Conservation (phyloP, 2,888 invertebrate species). For the Amphipoea lucens region DNA sequence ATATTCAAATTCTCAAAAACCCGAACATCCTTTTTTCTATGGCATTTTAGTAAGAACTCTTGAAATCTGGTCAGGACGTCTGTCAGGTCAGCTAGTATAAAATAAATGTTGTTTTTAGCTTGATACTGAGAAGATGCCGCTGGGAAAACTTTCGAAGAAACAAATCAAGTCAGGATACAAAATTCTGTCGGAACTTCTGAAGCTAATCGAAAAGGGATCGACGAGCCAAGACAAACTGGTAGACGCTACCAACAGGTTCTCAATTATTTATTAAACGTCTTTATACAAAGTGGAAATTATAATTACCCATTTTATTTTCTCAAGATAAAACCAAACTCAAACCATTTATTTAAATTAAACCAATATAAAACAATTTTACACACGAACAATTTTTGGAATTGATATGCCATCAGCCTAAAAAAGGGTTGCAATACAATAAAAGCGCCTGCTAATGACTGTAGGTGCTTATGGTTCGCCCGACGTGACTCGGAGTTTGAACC, state of each 20-base stretch:
- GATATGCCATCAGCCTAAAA: neutral
- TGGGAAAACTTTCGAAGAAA: constrained; percentile 97
- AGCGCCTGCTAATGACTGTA: neutral
- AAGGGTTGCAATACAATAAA: neutral
- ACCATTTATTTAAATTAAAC: too few species aligned
- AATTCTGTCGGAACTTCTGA: constrained; percentile 93
- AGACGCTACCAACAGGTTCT: constrained; percentile 95
- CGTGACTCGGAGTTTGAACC: neutral
- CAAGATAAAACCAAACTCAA: neutral
- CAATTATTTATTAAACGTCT: constrained; percentile 5
- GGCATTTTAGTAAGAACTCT: neutral
- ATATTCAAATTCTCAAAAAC: neutral
- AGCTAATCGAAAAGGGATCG: constrained; percentile 88
- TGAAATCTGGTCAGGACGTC: neutral
- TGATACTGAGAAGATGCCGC: constrained; percentile 99
- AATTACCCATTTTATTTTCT: neutral
- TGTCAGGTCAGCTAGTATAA: neutral
- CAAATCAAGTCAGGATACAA: constrained; percentile 96
- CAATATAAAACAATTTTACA: too few species aligned
- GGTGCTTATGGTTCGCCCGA: neutral
- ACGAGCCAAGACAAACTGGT: constrained; percentile 90
- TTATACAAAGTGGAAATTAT: neutral
- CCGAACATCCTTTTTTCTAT: neutral
- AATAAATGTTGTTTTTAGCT: constrained; percentile 85
- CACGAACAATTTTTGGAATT: neutral